These are phyloP conservation scores for Pteronotus mesoamericanus DNA, from an alignment of 2,797 vertebrate genomes.

Conservation along the genomic window DNA sequence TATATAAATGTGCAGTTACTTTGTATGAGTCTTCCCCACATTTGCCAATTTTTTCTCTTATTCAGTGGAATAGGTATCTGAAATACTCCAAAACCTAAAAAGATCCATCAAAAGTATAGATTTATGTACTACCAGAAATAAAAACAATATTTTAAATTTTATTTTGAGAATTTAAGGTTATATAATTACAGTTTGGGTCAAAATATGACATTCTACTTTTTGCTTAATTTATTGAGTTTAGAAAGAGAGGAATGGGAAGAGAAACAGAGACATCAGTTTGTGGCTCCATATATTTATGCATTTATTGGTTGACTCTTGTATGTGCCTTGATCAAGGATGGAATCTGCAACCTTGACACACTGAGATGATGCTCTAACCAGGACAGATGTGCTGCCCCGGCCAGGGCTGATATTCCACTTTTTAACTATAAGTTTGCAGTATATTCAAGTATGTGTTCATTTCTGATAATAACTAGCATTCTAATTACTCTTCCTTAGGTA, in stretches of 20 bases:
- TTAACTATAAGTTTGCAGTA: neutral
- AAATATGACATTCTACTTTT: conserved; percentile 21
- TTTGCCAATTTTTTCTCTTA: conserved; percentile 33
- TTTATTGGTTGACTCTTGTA: neutral
- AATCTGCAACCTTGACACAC: neutral
- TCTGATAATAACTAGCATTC: conserved; percentile 20
- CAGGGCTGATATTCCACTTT: neutral
- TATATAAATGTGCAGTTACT: conserved; percentile 52
- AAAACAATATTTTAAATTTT: conserved; percentile 30
- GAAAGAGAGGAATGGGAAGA: neutral
- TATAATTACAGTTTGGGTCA: neutral
- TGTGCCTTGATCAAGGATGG: neutral
- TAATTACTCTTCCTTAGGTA: neutral
- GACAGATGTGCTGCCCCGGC: too few species aligned
- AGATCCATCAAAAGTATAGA: neutral
- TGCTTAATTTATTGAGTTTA: neutral
- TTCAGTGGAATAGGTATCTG: neutral
- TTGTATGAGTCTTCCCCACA: neutral
- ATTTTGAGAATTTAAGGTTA: neutral
- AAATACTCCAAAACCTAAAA: conserved; percentile 51
- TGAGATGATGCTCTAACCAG: too few species aligned
- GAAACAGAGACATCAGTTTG: neutral
- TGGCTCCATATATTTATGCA: neutral
- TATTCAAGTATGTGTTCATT: neutral
- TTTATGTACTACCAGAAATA: neutral